Percentiles rank a stretch among this genome's conserved stretches.
These are phyloP conservation scores for Corythornis leucogaster DNA, from an alignment of 2,797 vertebrate genomes.

Conservation along the genomic window DNA sequence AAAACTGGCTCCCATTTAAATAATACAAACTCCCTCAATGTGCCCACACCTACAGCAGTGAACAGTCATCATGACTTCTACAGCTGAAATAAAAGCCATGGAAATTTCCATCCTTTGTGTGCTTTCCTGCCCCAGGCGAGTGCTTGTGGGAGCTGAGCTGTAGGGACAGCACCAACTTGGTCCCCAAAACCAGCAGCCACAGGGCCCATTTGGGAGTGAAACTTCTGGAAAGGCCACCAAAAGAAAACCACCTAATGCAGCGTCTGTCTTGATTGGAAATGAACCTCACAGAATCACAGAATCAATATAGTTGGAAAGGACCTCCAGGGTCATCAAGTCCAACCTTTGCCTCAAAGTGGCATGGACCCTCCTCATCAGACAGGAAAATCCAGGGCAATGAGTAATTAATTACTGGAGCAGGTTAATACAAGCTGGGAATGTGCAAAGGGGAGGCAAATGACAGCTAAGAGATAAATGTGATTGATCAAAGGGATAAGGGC, in stretches of 20 bases:
- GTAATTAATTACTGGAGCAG: slow-evolving; percentile 3
- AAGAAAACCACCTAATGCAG: neutral
- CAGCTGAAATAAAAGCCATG: slow-evolving; percentile 56
- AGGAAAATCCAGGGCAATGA: neutral
- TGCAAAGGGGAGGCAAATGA: neutral
- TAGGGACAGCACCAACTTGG: neutral
- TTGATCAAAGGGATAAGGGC: slow-evolving; percentile 7
- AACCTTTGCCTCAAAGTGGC: neutral
- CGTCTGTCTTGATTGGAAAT: neutral
- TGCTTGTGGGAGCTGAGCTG: neutral
- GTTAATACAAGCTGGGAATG: neutral
- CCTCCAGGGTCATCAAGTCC: too few relatives aligned
- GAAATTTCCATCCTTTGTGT: slow-evolving; percentile 67
- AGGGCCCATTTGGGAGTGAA: neutral
- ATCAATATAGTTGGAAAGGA: too few relatives aligned
- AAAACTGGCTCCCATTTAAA: slow-evolving; percentile 60
- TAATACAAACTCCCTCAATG: slow-evolving; percentile 3
- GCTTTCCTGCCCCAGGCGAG: neutral
- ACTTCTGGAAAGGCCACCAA: neutral
- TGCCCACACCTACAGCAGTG: slow-evolving; percentile 49
- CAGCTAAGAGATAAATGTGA: slow-evolving; percentile 15
- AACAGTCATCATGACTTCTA: slow-evolving; percentile 46
- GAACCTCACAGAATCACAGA: neutral
- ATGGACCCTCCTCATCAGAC: neutral
- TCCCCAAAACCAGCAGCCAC: neutral